Evolutionary conservation across 2,797 vertebrate genomes (phyloP).

Genomic region (Oceanodroma leucorhoa): DNA sequence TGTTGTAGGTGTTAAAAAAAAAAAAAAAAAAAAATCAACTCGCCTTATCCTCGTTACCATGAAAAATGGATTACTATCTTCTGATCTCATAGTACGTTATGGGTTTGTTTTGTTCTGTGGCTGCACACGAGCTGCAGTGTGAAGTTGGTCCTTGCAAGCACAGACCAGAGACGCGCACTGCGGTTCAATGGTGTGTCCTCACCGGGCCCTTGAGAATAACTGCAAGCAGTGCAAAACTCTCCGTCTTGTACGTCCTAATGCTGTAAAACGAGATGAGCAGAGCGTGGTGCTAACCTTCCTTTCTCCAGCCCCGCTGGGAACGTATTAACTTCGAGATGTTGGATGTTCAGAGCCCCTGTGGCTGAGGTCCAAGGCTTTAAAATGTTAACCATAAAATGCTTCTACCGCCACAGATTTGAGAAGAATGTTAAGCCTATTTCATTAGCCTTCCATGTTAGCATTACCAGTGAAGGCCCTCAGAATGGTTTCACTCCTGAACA

Average conservation of each 20-base stretch:
- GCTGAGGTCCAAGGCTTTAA: neutral
- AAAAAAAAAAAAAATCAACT: neutral
- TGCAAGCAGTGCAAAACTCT: neutral
- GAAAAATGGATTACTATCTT: neutral
- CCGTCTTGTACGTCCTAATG: rapidly evolving
- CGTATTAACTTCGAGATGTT: rapidly evolving
- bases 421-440: neutral
- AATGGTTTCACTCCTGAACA: rapidly evolving
- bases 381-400: neutral
- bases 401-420: neutral
- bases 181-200: rapidly evolving
- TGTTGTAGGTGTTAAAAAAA: neutral
- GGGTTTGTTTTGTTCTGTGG: neutral
- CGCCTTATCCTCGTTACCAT: rapidly evolving
- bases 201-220: neutral
- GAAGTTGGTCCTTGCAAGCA: neutral
- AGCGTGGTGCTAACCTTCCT: neutral
- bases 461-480: neutral
- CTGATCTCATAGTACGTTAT: rapidly evolving
- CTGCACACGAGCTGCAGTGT: rapidly evolving
- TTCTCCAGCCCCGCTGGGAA: neutral
- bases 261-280: neutral
- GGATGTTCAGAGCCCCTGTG: neutral
- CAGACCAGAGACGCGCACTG: rapidly evolving
- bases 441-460: rapidly evolving